Percentiles rank a stretch among this genome's conserved stretches.
Evolutionary conservation across 2,797 vertebrate genomes (phyloP).

Genomic region (Fundulus diaphanus): DNA sequence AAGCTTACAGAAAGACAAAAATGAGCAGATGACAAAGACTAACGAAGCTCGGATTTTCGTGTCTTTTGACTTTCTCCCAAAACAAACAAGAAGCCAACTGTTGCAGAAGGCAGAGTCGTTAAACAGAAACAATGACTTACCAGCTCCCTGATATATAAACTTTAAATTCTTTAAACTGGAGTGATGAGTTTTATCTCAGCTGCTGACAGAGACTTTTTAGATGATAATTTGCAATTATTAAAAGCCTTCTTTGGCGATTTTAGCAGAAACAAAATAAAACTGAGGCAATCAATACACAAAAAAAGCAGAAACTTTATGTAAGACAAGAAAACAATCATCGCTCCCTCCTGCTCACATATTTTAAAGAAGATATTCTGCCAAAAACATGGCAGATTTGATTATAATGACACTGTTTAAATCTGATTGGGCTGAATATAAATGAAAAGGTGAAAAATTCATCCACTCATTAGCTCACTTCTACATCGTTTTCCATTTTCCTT

Average conservation of each 20-base stretch:
- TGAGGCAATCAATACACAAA: slow-evolving; percentile 42
- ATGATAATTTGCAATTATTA: slow-evolving; percentile 77
- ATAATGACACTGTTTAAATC: background rate
- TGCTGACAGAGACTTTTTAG: slow-evolving; percentile 63
- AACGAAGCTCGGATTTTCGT: slow-evolving; percentile 11
- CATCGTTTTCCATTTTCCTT: background rate
- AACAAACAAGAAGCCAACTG: slow-evolving; percentile 36
- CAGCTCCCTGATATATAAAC: slow-evolving; percentile 44
- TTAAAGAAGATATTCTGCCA: background rate
- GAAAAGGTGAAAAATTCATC: slow-evolving; percentile 6
- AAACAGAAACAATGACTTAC: slow-evolving; percentile 43
- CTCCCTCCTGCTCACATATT: background rate
- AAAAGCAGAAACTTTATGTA: background rate
- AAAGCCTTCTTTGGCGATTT: slow-evolving; percentile 67
- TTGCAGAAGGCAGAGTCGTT: slow-evolving; percentile 55
- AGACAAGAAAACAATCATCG: background rate
- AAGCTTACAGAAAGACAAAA: slow-evolving; percentile 23
- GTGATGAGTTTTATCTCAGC: slow-evolving; percentile 76
- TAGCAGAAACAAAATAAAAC: slow-evolving; percentile 39
- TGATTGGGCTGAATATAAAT: slow-evolving; percentile 15
- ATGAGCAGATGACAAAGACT: slow-evolving; percentile 4
- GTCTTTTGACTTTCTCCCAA: background rate
- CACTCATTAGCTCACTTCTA: slow-evolving; percentile 1
- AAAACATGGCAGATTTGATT: slow-evolving; percentile 2
- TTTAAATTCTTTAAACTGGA: slow-evolving; percentile 67